Conservation (phyloP, 1,140 invertebrate genomes). For the Lepidurus couesii region DNA sequence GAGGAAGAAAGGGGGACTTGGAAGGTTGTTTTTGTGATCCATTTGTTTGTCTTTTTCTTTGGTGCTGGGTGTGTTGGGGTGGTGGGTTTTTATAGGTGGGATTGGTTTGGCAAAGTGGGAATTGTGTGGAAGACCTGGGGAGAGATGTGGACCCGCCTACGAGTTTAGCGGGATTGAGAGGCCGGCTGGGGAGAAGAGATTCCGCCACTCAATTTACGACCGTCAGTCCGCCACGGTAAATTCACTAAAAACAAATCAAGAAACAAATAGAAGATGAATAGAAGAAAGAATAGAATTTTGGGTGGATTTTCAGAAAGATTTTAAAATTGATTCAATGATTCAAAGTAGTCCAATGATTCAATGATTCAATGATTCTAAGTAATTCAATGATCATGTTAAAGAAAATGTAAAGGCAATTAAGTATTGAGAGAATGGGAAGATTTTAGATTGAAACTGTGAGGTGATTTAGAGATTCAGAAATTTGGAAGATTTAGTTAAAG, state of each 20-base stretch:
- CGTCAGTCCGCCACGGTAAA: conserved; percentile 67
- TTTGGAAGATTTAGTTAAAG: too few species aligned
- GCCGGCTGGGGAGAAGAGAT: conserved; percentile 62
- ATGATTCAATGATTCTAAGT: not conserved
- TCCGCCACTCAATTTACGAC: conserved; percentile 80
- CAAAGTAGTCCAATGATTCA: not conserved
- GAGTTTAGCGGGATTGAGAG: conserved; percentile 36
- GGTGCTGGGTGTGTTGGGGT: not conserved
- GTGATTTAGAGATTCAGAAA: not conserved
- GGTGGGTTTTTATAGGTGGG: conserved; percentile 55
- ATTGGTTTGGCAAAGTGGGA: conserved; percentile 83
- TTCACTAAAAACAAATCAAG: too few species aligned
- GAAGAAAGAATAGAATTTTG: conserved; percentile 17
- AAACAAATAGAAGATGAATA: conserved; percentile 36
- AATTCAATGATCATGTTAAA: not conserved
- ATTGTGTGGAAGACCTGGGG: conserved; percentile 84
- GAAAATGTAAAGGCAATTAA: not conserved
- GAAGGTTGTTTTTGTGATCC: not conserved
- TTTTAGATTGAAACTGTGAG: not conserved
- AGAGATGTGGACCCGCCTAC: conserved; percentile 40
- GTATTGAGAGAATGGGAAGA: not conserved
- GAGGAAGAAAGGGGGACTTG: not conserved
- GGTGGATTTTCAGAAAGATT: not conserved
- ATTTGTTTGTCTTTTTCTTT: not conserved
- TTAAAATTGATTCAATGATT: not conserved